phyloP scores from a whole-genome alignment of 2,888 invertebrate genomes.

The Lysandra coridon region DNA sequence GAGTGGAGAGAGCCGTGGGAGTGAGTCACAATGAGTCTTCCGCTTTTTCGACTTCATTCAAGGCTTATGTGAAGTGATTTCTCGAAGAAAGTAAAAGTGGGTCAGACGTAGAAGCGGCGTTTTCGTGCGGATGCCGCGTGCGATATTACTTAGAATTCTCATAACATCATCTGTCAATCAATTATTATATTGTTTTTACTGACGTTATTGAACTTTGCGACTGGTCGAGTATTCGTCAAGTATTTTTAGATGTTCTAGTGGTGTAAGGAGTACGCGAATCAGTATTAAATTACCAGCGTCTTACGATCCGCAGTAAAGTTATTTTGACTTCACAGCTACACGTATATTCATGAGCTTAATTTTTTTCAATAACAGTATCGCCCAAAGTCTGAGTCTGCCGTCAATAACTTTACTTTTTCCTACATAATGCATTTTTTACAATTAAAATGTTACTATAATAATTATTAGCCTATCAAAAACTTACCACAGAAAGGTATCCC shows the following conservation, averaged over 20 bases:
- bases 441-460: too few relatives aligned
- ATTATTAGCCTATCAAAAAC: conserved; percentile 53
- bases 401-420: too few relatives aligned
- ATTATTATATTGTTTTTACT: neutral
- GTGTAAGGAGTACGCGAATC: too few relatives aligned
- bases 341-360: too few relatives aligned
- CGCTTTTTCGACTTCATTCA: conserved; percentile 70
- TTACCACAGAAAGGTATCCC: conserved; percentile 97
- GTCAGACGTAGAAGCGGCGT: conserved; percentile 52
- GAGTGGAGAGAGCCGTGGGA: conserved; percentile 68
- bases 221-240: neutral
- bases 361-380: too few relatives aligned
- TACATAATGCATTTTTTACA: too few relatives aligned
- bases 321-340: too few relatives aligned
- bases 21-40: conserved; percentile 62
- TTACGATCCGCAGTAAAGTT: too few relatives aligned
- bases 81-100: conserved; percentile 76
- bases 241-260: too few relatives aligned
- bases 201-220: conserved; percentile 3
- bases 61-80: conserved; percentile 70
- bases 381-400: too few relatives aligned
- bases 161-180: conserved; percentile 34
- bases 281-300: too few relatives aligned
- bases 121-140: conserved; percentile 47
- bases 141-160: conserved; percentile 39